Conservation (phyloP, 2,113 vertebrate genomes). For the Sinocyclocheilus rhinocerous region DNA sequence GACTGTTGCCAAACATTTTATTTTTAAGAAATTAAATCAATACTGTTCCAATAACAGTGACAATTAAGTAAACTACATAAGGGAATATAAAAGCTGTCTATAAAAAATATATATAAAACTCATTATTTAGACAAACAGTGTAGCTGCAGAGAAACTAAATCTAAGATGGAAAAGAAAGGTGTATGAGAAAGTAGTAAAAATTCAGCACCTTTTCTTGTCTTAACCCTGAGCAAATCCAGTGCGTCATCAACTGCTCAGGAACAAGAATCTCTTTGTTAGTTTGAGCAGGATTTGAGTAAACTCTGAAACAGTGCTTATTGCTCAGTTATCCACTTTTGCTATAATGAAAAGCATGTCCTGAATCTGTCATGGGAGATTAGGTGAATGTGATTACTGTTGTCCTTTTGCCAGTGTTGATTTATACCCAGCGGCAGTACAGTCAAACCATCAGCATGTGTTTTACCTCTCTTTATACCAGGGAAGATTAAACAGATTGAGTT, state of each 20-base stretch:
- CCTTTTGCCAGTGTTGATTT: conserved; percentile 87
- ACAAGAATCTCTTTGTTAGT: conserved; percentile 78
- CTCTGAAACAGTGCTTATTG: conserved; percentile 87
- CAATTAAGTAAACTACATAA: neutral
- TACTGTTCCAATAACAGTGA: neutral
- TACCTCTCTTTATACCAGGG: conserved; percentile 62
- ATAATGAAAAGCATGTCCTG: conserved; percentile 95
- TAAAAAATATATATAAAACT: neutral
- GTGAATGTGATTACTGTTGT: conserved; percentile 92
- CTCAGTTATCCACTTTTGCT: conserved; percentile 88
- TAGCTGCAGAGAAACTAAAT: neutral
- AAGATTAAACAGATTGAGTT: conserved; percentile 65
- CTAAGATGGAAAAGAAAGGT: neutral
- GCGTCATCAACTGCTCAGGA: conserved; percentile 61
- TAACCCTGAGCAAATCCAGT: conserved; percentile 64
- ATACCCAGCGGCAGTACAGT: conserved; percentile 74
- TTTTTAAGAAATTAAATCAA: too few relatives aligned
- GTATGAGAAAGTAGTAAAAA: conserved; percentile 57
- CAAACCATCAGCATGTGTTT: conserved; percentile 66
- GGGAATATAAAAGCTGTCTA: neutral
- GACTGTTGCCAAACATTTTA: too few relatives aligned
- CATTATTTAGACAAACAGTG: neutral
- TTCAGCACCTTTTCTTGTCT: conserved; percentile 64
- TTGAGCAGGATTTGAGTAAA: conserved; percentile 87
- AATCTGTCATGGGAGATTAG: conserved; percentile 93